Conservation (phyloP, 2,888 invertebrate genomes). For the Ctenicera cuprea region DNA sequence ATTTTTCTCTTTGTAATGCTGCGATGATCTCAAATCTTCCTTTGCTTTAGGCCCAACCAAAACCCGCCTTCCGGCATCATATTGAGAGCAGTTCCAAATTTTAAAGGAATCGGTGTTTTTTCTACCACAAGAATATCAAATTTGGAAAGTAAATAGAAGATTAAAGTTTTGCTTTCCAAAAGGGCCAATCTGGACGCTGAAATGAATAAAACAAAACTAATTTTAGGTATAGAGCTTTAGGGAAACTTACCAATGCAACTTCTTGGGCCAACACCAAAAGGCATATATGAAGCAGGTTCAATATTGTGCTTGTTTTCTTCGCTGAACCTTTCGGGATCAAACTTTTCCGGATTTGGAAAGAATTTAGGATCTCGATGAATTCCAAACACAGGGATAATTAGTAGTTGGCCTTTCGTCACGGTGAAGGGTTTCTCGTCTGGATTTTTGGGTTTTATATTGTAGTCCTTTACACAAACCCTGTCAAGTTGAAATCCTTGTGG, state of each 20-base stretch:
- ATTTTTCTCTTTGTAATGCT: too few relatives aligned
- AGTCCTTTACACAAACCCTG: constrained; percentile 75
- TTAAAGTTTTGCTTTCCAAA: constrained; percentile 6
- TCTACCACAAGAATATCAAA: background rate
- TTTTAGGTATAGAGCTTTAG: too few relatives aligned
- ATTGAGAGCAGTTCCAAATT: background rate
- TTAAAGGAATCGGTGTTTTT: constrained; percentile 8
- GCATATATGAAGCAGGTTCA: constrained; percentile 73
- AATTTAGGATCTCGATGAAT: constrained; percentile 76
- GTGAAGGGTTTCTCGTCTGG: constrained; percentile 63
- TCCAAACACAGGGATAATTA: constrained; percentile 73
- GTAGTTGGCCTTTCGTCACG: constrained; percentile 72
- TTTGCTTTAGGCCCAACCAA: constrained; percentile 16
- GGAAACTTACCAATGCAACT: constrained; percentile 66
- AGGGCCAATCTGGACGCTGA: constrained; percentile 56
- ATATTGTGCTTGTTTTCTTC: constrained; percentile 74
- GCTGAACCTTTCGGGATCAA: constrained; percentile 76
- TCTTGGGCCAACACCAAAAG: constrained; percentile 74
- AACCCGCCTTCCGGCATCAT: background rate
- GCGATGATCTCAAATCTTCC: background rate
- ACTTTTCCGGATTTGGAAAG: constrained; percentile 75
- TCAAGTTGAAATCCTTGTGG: constrained; percentile 76
- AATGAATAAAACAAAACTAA: constrained; percentile 56
- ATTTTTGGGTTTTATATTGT: constrained; percentile 73
- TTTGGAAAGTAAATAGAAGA: constrained; percentile 16